Base-by-base conservation (phyloP, 1,140 invertebrate species). In the Drosophila subobscura region DNA sequence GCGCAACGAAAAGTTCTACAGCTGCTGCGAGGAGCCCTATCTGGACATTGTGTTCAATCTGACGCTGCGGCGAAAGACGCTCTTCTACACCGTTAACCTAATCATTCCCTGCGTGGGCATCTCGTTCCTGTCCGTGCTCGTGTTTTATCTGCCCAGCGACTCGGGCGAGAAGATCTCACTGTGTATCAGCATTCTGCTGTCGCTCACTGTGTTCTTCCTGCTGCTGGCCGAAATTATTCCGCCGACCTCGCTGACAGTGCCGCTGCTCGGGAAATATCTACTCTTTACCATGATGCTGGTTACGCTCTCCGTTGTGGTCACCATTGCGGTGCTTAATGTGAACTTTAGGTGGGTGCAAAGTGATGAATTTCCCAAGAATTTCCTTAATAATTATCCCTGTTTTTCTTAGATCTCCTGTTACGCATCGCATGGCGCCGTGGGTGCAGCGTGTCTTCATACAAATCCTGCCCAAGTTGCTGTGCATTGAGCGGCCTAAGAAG, bases 241-340 rank as follows among this genome's bases (percentile, higher is more conserved):
- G 59, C 98, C 99, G n/a, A 99, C 99, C 54, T 99, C 98, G 54
- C 93, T 99, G 47, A 98, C 98, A 46, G 98, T 99, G 58, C 98
- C 99, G 41, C 93, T 99, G 51, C 94, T 99, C 70, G 98, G 98
- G 72, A 99, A 99, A 94, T 99, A 99, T 93, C 94, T 99, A 40
- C 94, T 99, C 22, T 99, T 99, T 93, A 99, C 99, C 44, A 99
- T 99, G 98, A 97, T 99, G 90, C 94, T 99, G 80, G 98, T 99
- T 72, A 99, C 98, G 37, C 93, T 99, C 49, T 99, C 98, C 51
- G 98, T 99, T 80, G 96, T 99, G 64, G 97, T 99, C 63, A 99
- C 99, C 76, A 99, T 99, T 85, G 97, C 97, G 72, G 98, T 99
- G 79, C 94, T 99, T 72, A 99, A 99, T 93, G 96, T 99, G 58